Percentiles rank a stretch among this genome's conserved stretches.
Conservation (phyloP, 1,140 invertebrate species). For the Meloidogyne exigua region DNA sequence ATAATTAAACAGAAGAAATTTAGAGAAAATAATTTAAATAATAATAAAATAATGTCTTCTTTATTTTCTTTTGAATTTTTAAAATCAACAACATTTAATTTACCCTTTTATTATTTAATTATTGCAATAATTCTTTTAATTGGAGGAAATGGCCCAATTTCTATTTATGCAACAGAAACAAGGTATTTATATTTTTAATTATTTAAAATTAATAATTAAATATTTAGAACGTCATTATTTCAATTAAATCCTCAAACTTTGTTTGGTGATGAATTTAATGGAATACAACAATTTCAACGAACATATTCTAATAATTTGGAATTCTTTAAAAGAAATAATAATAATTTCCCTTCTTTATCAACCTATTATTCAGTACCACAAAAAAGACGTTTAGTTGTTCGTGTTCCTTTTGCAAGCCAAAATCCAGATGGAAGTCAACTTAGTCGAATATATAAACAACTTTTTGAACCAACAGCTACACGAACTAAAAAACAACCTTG, state of each 20-base stretch:
- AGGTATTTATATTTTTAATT: background rate
- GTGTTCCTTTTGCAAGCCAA: conserved; percentile 46
- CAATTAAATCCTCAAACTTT: background rate
- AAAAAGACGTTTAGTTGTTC: conserved; percentile 42
- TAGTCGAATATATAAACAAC: conserved; percentile 2
- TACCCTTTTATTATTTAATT: background rate
- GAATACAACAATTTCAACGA: background rate
- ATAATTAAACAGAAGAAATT: background rate
- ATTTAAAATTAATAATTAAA: background rate
- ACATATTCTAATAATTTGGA: background rate
- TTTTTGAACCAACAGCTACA: background rate
- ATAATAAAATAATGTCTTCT: background rate
- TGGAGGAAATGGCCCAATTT: background rate
- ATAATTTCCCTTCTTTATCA: background rate
- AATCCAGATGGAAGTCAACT: conserved; percentile 42
- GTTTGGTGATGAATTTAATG: background rate
- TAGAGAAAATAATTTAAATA: background rate
- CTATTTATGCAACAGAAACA: background rate
- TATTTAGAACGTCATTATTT: background rate
- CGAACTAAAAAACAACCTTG: background rate
- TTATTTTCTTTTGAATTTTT: background rate
- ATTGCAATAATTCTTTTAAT: background rate
- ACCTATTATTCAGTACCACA: background rate
- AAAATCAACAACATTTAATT: background rate
- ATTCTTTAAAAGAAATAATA: background rate